Conservation (phyloP, 2,113 vertebrate species). For the Rattus rattus region DNA sequence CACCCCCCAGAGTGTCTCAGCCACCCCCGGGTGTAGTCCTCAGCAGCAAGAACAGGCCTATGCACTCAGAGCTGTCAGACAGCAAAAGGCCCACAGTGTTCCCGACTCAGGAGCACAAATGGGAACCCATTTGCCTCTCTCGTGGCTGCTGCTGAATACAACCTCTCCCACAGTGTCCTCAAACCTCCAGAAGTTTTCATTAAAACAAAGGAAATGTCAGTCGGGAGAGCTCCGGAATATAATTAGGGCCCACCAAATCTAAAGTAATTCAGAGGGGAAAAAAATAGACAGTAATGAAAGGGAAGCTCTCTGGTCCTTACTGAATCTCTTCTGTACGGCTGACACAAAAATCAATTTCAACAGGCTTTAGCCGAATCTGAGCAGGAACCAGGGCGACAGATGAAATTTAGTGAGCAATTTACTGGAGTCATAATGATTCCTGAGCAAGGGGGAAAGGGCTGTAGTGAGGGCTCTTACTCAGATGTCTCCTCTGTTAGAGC, state of each 20-base stretch:
- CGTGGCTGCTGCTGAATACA: conserved; percentile 26
- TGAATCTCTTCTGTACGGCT: conserved; percentile 30
- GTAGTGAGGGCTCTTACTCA: neutral
- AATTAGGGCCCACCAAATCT: conserved; percentile 9
- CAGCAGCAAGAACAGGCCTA: fast-evolving
- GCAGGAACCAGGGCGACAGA: conserved; percentile 65
- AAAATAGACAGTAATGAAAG: conserved; percentile 40
- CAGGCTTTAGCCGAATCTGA: conserved; percentile 72
- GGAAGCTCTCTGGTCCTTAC: conserved; percentile 47
- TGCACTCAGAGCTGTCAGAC: neutral
- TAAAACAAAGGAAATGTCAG: conserved; percentile 79
- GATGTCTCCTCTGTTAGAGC: neutral
- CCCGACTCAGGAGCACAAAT: conserved; percentile 28
- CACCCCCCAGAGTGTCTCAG: conserved; percentile 63
- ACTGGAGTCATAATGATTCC: conserved; percentile 62
- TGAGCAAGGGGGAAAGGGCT: neutral
- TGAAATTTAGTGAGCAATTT: conserved; percentile 68
- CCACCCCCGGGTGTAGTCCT: conserved; percentile 64
- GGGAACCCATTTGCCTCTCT: conserved; percentile 22
- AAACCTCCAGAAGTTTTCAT: conserved; percentile 64
- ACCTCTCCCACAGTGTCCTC: conserved; percentile 59
- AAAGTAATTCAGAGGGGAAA: neutral
- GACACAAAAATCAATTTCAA: conserved; percentile 76
- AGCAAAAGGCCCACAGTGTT: conserved; percentile 15
- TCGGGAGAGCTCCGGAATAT: neutral